Evolutionary conservation across 2,113 vertebrate species (phyloP), one percentile per base, ranked within the genome.

Genomic region (Centropus bengalensis): DNA sequence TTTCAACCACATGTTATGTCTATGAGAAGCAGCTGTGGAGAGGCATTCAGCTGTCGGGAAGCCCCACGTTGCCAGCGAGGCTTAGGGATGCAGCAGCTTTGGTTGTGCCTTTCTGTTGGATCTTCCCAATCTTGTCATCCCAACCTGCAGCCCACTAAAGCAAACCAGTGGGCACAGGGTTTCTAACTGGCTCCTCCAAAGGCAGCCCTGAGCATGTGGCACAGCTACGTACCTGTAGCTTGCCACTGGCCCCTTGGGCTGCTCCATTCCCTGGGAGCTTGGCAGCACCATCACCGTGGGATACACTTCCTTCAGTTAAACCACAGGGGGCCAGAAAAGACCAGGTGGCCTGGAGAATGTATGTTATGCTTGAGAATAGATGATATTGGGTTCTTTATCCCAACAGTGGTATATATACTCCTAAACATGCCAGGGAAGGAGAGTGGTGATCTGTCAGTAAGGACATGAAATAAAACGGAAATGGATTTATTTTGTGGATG

Each of bases 51-150:
- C 90, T 38, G 14, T 7, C 0, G 0, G 70, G 67, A 82, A 76
- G 27, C 52, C 62, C 74, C 47, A 8, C 0, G 1, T 32, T 42
- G 33, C 13, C 0, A 0, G 5, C 36, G 42, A 70, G 36, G 18
- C 82, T 82, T 55, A 40, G 77, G 54, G 54, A 71, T 49, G 47
- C 26, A 75, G 56, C 51, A 71, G 54, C 24, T 79, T 45, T 0
- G 0, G 36, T 21, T 0, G 0, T 30, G 19, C 14, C 45, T 91
- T 60, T 74, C 86, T 26, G 2, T 7, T 42, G 56, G 45, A 6
- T 58, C 11, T 58, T 70, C 42, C n/a, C 1, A 1, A 22, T 44
- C 42, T 36, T 23, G n/a, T 20, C 52, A 23, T 26, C 27, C n/a
- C 18, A 27, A 45, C 17, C 12, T 56, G 45, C 32, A 88, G 38